Base-by-base conservation (phyloP, 1,140 invertebrate species). In the Archivesica marissinica region DNA sequence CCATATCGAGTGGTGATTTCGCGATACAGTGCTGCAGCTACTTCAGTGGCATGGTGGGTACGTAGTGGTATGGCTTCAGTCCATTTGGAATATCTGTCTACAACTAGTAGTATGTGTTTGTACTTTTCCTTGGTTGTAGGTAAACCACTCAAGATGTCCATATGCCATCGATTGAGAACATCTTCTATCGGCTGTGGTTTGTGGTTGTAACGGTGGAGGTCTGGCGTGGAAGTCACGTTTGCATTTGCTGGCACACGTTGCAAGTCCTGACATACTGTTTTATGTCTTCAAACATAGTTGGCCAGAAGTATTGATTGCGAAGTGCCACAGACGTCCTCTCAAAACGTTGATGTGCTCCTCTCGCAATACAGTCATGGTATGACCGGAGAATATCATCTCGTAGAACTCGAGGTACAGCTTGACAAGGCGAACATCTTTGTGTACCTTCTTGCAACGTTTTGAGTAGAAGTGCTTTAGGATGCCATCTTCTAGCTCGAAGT, bases 41-140 rank as follows among this genome's bases (percentile, higher is more conserved):
- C 54, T 61, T 86, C 84, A 2, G 56, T 54, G 0, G 82, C 78
- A 38, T 83, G 59, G 44, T 88, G 86, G 15, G 76, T 81, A 30
- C 76, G 80, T n/a, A 86, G 38, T 15, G 68, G 70, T 44, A 87
- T 79, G 7, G 47, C 44, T 81, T 90, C 88, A 25, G 74, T 33
- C 88, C 88, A 90, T 72, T 81, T 72, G 2, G 85, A 80, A 28
- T 79, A 88, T 20, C 75, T 61, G 52, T 89, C 88, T 35, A 89
- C 82, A 0, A 87, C 74, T 0, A 88, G 52, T 3, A 90, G 75
- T 20, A 89, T 83, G 39, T 89, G 79, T 56, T 90, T 72, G 30
- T 87, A 80, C 28, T 85, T 84, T 30, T 86, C 78, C 41, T 66
- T 70, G 52, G 75, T 66, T 66, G 33, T 70, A 6, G 88, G 59